Base-by-base conservation (phyloP, 2,797 vertebrate genomes). In the Gila robusta region DNA sequence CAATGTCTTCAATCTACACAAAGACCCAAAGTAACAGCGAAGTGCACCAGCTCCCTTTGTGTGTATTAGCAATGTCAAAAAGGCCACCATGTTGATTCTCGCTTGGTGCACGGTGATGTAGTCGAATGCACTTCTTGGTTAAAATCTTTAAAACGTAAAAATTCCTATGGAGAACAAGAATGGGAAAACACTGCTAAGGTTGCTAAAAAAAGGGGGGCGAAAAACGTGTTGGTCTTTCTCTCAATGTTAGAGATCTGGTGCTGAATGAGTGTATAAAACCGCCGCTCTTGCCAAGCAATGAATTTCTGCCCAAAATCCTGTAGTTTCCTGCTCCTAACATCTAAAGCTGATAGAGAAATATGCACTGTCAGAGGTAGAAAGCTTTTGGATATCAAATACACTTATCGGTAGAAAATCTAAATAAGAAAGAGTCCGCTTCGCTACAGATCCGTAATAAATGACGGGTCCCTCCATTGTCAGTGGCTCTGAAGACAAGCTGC, bases 391-490 rank as follows among this genome's bases (percentile, higher is more conserved):
- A 88, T 86, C 83, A 79, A 37, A 28, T 77, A 32, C 0, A 56
- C 86, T 84, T 90, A 90, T 88, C 87, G 6, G 37, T 23, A 37
- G 32, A 44, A 88, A 78, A 90, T 89, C 83, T 88, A 88, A 90
- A 91, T 90, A 84, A 86, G 81, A 88, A 90, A 79, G 37, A 0
- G 83, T 52, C 54, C 28, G 28, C 41, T 79, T 28, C 10, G 64
- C 70, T 83, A 82, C 81, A 77, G 76, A 85, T 70, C 56, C 49
- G 49, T 79, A 83, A 90, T 83, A 88, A 87, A 87, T 89, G 77
- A 86, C 47, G 71, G 59, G 79, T 70, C 69, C 39, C 66, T 81
- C 52, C 37, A 83, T 84, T 83, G 81, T 84, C 79, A 80, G 59
- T 26, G 39, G 87, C 78, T 80, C 74, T 81, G 39, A 37, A 76